Evolutionary conservation across 2,113 vertebrate genomes (phyloP).

Genomic region (Vidua macroura): DNA sequence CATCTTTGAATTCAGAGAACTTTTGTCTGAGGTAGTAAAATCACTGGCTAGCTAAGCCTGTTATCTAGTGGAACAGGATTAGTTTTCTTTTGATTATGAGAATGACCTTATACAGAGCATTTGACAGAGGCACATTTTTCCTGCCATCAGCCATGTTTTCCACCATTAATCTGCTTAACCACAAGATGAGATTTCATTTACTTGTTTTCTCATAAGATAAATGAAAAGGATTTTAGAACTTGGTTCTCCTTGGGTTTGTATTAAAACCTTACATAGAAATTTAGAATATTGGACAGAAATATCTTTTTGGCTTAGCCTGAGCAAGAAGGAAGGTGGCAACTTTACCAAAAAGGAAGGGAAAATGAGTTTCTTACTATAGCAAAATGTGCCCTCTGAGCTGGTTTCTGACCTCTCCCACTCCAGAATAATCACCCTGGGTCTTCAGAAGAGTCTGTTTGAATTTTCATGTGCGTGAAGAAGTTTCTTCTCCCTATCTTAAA

Average conservation of each 20-base stretch:
- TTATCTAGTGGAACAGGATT: conserved; percentile 29
- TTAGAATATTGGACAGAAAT: not conserved
- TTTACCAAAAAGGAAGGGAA: not conserved
- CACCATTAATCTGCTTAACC: not conserved
- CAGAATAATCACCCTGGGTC: not conserved
- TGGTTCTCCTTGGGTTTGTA: not conserved
- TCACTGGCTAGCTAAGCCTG: conserved; percentile 4
- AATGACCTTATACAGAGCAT: not conserved
- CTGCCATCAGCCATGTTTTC: not conserved
- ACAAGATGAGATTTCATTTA: conserved; percentile 2
- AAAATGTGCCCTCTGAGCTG: not conserved
- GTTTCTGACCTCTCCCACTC: not conserved
- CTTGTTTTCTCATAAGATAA: not conserved
- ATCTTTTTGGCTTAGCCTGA: not conserved
- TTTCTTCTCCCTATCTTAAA: not conserved
- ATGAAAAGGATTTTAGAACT: not conserved
- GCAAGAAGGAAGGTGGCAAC: not conserved
- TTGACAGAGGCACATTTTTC: not conserved
- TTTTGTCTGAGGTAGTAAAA: conserved; percentile 53
- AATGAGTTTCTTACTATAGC: not conserved
- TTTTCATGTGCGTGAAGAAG: not conserved
- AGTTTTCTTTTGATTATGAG: conserved; percentile 12
- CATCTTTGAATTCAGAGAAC: conserved; percentile 35
- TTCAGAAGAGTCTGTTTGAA: not conserved
- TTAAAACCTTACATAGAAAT: not conserved